A percentile compares a stretch with the other conserved stretches of the same genome.
phyloP scores from a whole-genome alignment of 2,113 vertebrate genomes.

The Tupaia chinensis region DNA sequence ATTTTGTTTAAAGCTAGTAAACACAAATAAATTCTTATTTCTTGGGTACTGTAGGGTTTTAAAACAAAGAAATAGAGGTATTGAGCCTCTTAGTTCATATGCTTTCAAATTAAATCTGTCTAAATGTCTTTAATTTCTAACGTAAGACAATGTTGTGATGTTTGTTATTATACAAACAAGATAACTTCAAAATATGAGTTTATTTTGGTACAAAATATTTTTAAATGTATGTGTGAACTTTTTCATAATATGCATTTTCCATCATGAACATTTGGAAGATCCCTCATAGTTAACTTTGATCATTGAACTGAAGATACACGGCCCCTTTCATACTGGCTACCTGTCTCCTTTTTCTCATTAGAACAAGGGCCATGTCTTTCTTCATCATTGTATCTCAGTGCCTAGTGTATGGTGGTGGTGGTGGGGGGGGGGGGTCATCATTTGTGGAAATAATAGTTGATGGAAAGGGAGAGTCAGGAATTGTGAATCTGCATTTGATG shows the following conservation, averaged over 20 bases:
- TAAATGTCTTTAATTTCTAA: slow-evolving; percentile 7
- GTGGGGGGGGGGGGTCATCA: not conserved
- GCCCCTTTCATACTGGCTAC: not conserved
- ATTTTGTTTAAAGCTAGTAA: slow-evolving; percentile 31
- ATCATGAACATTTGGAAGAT: too few species aligned
- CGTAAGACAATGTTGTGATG: not conserved
- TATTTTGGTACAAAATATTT: too few species aligned
- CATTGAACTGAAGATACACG: not conserved
- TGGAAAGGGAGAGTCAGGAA: not conserved
- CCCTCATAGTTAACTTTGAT: not conserved
- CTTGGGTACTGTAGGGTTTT: not conserved
- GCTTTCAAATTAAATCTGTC: not conserved
- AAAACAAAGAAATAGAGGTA: slow-evolving; percentile 34
- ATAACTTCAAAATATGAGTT: too few species aligned
- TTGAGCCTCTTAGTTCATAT: not conserved
- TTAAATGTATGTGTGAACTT: too few species aligned
- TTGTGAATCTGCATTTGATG: not conserved
- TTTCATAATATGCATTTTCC: too few species aligned
- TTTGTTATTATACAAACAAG: too few species aligned
- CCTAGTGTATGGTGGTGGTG: not conserved
- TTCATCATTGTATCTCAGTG: not conserved
- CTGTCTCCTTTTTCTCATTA: not conserved
- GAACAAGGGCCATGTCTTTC: not conserved
- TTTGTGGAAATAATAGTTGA: not conserved
- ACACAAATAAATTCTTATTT: not conserved